These are phyloP conservation scores for Silvanus unidentatus DNA, from an alignment of 2,888 invertebrate species.

Conservation along the genomic window DNA sequence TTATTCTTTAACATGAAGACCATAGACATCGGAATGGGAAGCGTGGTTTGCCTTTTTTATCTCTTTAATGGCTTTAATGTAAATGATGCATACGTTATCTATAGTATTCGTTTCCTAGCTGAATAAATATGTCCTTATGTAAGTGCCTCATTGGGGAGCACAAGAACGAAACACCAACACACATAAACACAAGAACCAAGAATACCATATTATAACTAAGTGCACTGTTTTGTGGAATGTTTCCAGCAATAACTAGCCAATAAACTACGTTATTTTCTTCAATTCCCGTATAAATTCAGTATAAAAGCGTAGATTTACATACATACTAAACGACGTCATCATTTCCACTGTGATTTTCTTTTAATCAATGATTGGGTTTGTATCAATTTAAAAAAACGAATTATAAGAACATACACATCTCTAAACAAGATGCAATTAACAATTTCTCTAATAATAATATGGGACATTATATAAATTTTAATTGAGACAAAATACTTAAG, in stretches of 20 bases:
- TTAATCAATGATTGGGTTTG: too few species aligned
- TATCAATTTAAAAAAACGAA: too few species aligned
- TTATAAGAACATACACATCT: too few species aligned
- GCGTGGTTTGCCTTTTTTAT: background rate
- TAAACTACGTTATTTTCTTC: constrained; percentile 27
- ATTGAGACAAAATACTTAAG: background rate
- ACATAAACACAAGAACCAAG: too few species aligned
- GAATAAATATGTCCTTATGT: constrained; percentile 14
- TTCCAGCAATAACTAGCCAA: constrained; percentile 17
- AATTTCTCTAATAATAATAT: background rate
- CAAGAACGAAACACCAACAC: too few species aligned
- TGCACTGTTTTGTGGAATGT: constrained; percentile 13
- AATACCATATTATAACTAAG: constrained; percentile 9
- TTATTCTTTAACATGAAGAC: too few species aligned
- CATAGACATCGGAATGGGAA: too few species aligned
- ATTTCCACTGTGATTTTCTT: constrained; percentile 10
- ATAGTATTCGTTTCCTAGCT: constrained; percentile 16
- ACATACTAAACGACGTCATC: constrained; percentile 19
- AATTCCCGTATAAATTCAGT: constrained; percentile 25
- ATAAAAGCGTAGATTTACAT: constrained; percentile 32
- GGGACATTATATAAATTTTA: too few species aligned
- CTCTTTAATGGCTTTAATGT: constrained; percentile 16
- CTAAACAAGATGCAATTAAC: constrained; percentile 1
- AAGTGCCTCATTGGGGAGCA: too few species aligned
- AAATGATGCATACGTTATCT: constrained; percentile 18